These are phyloP conservation scores for Volucella inanis DNA, from an alignment of 2,888 invertebrate species.

Conservation along the genomic window DNA sequence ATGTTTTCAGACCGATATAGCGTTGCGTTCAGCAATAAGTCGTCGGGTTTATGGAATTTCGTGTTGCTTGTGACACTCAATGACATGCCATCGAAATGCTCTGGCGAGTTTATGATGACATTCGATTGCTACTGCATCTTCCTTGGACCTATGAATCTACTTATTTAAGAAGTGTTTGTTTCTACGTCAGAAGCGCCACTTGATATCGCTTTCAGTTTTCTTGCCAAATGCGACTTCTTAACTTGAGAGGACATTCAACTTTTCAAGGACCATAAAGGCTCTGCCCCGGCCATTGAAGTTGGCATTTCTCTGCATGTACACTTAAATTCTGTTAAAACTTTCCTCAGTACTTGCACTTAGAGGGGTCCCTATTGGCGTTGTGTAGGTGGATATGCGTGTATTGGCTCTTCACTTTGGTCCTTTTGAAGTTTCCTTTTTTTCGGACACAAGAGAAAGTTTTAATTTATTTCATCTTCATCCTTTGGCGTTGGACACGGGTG, in stretches of 20 bases:
- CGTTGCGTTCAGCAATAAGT: conserved; percentile 26
- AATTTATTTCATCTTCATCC: conserved; percentile 70
- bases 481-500: conserved; percentile 37
- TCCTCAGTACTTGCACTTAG: conserved; percentile 49
- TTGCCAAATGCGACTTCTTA: conserved; percentile 9
- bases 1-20: neutral
- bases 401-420: conserved; percentile 72
- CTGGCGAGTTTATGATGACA: conserved; percentile 46
- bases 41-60: conserved; percentile 46
- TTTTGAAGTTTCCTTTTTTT: conserved; percentile 51
- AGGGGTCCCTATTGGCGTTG: neutral
- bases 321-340: conserved; percentile 73
- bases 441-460: conserved; percentile 64
- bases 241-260: conserved; percentile 64
- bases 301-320: conserved; percentile 53
- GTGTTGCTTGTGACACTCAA: conserved; percentile 58
- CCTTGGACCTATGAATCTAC: neutral
- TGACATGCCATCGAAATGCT: conserved; percentile 55
- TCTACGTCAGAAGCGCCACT: conserved; percentile 17
- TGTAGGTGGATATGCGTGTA: conserved; percentile 47
- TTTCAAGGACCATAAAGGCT: conserved; percentile 51
- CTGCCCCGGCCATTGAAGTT: conserved; percentile 10
- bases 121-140: conserved; percentile 51
- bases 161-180: neutral
- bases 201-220: conserved; percentile 18